These are phyloP conservation scores for Scaptomyza montana DNA, from an alignment of 1,140 invertebrate species.

Conservation along the genomic window DNA sequence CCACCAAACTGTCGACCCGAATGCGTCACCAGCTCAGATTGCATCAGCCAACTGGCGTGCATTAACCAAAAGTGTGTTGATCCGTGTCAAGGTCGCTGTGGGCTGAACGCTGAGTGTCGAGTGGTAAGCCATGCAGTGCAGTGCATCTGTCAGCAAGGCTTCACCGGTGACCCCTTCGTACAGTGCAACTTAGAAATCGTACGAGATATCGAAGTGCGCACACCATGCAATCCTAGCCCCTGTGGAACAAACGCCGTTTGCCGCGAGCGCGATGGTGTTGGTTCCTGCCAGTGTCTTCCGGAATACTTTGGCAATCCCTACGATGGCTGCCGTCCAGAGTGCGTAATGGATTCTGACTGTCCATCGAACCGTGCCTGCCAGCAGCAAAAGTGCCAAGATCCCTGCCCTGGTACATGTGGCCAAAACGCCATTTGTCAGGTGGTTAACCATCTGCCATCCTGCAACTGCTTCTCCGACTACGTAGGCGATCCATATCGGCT, in stretches of 20 bases:
- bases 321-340: slow-evolving; percentile 89
- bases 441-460: slow-evolving; percentile 89
- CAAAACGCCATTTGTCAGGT: slow-evolving; percentile 90
- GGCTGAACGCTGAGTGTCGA: slow-evolving; percentile 91
- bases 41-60: slow-evolving; percentile 89
- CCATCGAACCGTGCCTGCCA: slow-evolving; percentile 88
- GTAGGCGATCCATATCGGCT: slow-evolving; percentile 87
- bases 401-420: slow-evolving; percentile 89
- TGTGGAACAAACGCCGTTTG: slow-evolving; percentile 91
- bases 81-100: slow-evolving; percentile 92
- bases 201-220: slow-evolving; percentile 77
- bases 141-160: slow-evolving; percentile 90
- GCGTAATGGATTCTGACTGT: slow-evolving; percentile 88
- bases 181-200: slow-evolving; percentile 85
- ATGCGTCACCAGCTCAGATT: slow-evolving; percentile 91
- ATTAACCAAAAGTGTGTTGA: slow-evolving; percentile 91
- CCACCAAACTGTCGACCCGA: slow-evolving; percentile 92
- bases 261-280: slow-evolving; percentile 87
- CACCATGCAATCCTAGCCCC: slow-evolving; percentile 88
- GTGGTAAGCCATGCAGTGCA: slow-evolving; percentile 91
- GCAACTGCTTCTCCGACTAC: slow-evolving; percentile 88
- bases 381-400: slow-evolving; percentile 88
- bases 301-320: slow-evolving; percentile 92
- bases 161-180: slow-evolving; percentile 90
- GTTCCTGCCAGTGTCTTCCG: slow-evolving; percentile 88